phyloP scores from a whole-genome alignment of 1,140 invertebrate species.

The Drosophila kohkoa region DNA sequence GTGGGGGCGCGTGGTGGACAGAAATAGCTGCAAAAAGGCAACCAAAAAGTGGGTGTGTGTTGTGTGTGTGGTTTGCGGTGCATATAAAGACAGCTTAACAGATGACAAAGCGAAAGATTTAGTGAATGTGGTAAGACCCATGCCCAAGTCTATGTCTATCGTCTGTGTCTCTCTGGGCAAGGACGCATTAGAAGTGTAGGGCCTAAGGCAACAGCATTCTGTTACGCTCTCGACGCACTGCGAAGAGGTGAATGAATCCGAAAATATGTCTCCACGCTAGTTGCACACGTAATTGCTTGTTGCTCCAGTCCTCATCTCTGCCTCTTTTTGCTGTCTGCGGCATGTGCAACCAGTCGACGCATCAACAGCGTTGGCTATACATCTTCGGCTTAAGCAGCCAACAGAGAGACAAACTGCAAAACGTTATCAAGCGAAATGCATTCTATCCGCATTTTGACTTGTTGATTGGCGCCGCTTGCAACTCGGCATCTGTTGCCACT shows the following conservation, averaged over 20 bases:
- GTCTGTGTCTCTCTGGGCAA: background rate
- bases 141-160: background rate
- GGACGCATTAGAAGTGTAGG: slow-evolving; percentile 11
- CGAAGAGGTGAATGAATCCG: slow-evolving; percentile 71
- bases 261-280: slow-evolving; percentile 74
- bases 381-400: slow-evolving; percentile 57
- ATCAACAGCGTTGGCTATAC: slow-evolving; percentile 21
- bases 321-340: slow-evolving; percentile 1
- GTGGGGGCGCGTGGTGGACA: slow-evolving; percentile 39
- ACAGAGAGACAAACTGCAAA: slow-evolving; percentile 9
- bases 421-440: slow-evolving; percentile 40
- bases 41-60: slow-evolving; percentile 26
- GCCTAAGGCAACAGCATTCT: background rate
- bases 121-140: slow-evolving; percentile 9
- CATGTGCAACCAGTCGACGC: slow-evolving; percentile 45
- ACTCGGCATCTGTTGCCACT: slow-evolving; percentile 24
- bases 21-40: slow-evolving; percentile 30
- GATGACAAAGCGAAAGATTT: slow-evolving; percentile 15
- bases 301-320: slow-evolving; percentile 30
- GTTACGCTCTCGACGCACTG: slow-evolving; percentile 26
- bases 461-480: slow-evolving; percentile 61
- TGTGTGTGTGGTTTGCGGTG: slow-evolving; percentile 8
- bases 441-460: slow-evolving; percentile 59
- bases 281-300: slow-evolving; percentile 72
- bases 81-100: slow-evolving; percentile 18